A percentile compares a stretch with the other conserved stretches of the same genome.
phyloP scores from a whole-genome alignment of 2,888 invertebrate species.

The Nymphalis c-album region DNA sequence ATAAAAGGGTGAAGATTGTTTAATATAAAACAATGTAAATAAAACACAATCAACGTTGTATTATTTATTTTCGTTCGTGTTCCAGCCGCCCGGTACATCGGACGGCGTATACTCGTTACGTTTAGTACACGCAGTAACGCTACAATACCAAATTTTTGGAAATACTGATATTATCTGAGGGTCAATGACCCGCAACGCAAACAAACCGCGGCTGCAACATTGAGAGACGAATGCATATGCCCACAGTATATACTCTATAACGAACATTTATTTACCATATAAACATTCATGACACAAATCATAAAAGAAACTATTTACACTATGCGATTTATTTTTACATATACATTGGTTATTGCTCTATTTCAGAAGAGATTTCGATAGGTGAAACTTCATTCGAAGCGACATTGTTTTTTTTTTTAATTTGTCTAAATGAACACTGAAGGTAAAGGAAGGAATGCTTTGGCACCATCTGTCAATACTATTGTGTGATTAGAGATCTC shows the following conservation, averaged over 20 bases:
- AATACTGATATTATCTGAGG: conserved; percentile 78
- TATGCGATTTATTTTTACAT: conserved; percentile 40
- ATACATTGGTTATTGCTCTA: conserved; percentile 43
- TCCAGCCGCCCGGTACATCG: conserved; percentile 73
- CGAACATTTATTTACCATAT: conserved; percentile 49
- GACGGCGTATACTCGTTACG: conserved; percentile 65
- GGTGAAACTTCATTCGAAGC: conserved; percentile 30
- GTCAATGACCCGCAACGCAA: conserved; percentile 72
- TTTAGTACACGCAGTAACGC: conserved; percentile 76
- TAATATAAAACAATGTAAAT: conserved; percentile 39
- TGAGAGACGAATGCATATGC: conserved; percentile 58
- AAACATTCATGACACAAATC: conserved; percentile 43
- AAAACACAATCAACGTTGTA: conserved; percentile 73
- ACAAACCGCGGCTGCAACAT: conserved; percentile 64
- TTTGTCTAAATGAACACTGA: conserved; percentile 40
- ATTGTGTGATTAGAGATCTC: conserved; percentile 35
- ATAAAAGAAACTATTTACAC: conserved; percentile 48
- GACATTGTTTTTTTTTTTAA: conserved; percentile 24
- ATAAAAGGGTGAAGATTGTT: background rate
- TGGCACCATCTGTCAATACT: conserved; percentile 44
- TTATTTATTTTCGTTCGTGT: conserved; percentile 79
- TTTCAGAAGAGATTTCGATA: conserved; percentile 22
- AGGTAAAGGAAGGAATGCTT: conserved; percentile 42
- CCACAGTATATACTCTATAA: conserved; percentile 39
- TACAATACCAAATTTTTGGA: conserved; percentile 77